These are phyloP conservation scores for Ianthella basta DNA, from an alignment of 37 sponge, comb jelly and placozoan genomes.

Conservation along the genomic window DNA sequence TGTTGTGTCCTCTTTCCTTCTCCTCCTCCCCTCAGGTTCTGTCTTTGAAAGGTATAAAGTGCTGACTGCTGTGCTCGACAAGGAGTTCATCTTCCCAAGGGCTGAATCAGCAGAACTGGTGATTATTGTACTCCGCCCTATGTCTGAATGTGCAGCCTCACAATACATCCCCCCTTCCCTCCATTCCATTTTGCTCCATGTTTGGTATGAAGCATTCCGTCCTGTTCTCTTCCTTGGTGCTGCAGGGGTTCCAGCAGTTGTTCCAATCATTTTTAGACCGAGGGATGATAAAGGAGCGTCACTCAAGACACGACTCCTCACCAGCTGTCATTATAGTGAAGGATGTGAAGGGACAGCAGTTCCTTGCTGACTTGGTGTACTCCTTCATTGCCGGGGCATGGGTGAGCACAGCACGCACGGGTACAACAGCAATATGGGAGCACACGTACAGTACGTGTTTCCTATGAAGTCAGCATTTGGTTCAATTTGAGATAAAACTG, in stretches of 20 bases:
- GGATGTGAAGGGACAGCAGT: neutral
- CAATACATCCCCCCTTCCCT: too few relatives aligned
- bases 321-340: neutral
- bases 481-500: too few relatives aligned
- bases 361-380: slow-evolving; percentile 38
- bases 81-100: slow-evolving; percentile 16
- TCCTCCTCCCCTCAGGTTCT: neutral
- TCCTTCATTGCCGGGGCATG: slow-evolving; percentile 69
- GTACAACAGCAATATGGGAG: too few relatives aligned
- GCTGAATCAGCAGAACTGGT: neutral
- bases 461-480: too few relatives aligned
- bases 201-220: neutral
- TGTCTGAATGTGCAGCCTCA: too few relatives aligned
- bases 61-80: neutral
- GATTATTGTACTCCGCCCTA: neutral
- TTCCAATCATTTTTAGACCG: slow-evolving; percentile 51
- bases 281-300: slow-evolving; percentile 25
- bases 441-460: too few relatives aligned
- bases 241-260: slow-evolving; percentile 50
- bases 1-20: too few relatives aligned
- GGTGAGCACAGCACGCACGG: slow-evolving; percentile 33
- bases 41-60: neutral
- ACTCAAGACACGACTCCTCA: neutral
- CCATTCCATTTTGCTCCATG: too few relatives aligned
- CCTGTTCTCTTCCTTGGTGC: neutral